Base-by-base conservation (phyloP, 2,888 invertebrate genomes). In the Choreutis nemorana region DNA sequence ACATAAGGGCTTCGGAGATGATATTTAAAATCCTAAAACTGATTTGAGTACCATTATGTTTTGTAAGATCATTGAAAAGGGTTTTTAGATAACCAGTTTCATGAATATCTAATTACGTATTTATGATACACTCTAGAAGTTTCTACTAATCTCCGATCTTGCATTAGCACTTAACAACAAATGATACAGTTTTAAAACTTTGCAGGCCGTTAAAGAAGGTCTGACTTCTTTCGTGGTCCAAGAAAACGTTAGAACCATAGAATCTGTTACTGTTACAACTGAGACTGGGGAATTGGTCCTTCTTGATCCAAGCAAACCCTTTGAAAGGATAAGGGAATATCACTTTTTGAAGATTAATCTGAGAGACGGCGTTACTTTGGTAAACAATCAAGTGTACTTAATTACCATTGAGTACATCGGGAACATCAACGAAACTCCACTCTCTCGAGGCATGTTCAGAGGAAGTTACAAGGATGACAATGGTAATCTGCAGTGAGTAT, bases 381-480 rank as follows among this genome's bases (percentile, higher is more conserved):
- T 30, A 0, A 50, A 50, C 12, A 56, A 45, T 3, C 34, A 42
- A 23, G 39, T 41, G 3, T 77, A 73, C 27, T 33, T 34, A 2
- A 29, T 77, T 3, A 53, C 39, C 3, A 50, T 78, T 2, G 27
- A 18, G 0, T 78, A 77, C 28, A 33, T 73, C 2, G 78, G 78
- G 3, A 70, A 71, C 30, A 77, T 77, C 4, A 77, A 78, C 37
- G 75, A 72, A 35, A 71, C 73, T 7, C 78, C 78, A 6, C 39
- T 78, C 0, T 65, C 65, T 1, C 49, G 77, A 52, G 77, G 77
- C 3, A 60, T 78, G 2, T 78, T 78, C 22, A 58, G 78, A 49
- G 77, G 78, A 13, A 65, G 55, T 29, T 70, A 75, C 21, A 54
- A 20, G 13, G 70, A 55, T 9, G 39, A 37, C 7, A 44, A 51